Percentiles rank a stretch among this genome's conserved stretches.
phyloP scores from a whole-genome alignment of 2,888 invertebrate species.

The Netelia fuscicornis region DNA sequence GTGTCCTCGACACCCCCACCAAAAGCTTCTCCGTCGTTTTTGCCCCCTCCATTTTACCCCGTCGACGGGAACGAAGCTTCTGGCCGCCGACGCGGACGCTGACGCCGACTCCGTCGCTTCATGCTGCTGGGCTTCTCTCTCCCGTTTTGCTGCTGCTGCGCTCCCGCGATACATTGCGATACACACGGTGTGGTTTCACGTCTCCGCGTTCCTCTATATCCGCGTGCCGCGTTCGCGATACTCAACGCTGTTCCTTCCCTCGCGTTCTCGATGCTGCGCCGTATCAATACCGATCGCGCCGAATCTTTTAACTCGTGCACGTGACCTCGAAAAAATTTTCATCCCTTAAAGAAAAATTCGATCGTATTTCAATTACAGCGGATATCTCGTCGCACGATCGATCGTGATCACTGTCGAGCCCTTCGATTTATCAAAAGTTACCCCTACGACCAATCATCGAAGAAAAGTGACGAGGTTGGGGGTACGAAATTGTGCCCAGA shows the following conservation, averaged over 20 bases:
- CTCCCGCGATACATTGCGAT: conserved; percentile 83
- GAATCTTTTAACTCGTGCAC: conserved; percentile 4
- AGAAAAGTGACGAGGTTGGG: neutral
- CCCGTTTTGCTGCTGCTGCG: conserved; percentile 65
- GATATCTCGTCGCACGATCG: neutral
- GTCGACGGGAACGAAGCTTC: conserved; percentile 70
- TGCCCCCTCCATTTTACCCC: conserved; percentile 68
- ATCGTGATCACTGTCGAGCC: neutral
- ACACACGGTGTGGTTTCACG: conserved; percentile 74
- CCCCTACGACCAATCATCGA: neutral
- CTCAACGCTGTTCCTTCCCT: neutral
- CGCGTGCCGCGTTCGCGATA: conserved; percentile 63
- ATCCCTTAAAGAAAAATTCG: neutral
- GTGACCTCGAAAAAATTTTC: neutral
- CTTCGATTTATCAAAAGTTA: neutral
- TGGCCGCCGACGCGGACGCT: conserved; percentile 69
- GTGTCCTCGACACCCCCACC: conserved; percentile 76
- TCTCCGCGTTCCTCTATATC: conserved; percentile 69
- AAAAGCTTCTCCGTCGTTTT: conserved; percentile 71
- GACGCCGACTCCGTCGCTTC: conserved; percentile 75
- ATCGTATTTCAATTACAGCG: neutral
- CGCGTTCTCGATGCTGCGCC: neutral
- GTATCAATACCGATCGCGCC: neutral
- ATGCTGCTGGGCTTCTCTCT: conserved; percentile 70
- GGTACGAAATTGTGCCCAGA: neutral